Base-by-base conservation (phyloP, 2,888 invertebrate species). In the Oegoconia quadripuncta region DNA sequence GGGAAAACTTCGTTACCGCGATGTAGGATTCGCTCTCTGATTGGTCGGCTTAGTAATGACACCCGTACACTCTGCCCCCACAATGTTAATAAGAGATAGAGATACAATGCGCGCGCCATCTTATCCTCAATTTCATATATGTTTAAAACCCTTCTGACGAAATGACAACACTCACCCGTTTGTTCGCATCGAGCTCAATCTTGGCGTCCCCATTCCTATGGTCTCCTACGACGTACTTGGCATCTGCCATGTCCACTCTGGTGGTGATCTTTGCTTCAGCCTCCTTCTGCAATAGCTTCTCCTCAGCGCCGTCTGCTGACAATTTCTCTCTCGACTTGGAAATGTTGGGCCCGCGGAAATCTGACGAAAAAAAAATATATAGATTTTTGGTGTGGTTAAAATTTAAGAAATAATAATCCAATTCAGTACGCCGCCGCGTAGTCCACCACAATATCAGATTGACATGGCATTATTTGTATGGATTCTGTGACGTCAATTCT, bases 121-220 rank as follows among this genome's bases (percentile, higher is more conserved):
- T 20, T 25, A 25, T 12, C 6, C 25, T 4, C n/a, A 9, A 9
- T 11, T 11, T 3, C 23, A 23, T 9, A 18, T 3, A 8, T 23
- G 12, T 11, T 25, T 11, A 25, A 25, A 25, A 25, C 4, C 6
- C 22, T 5, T n/a, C n/a, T n/a, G n/a, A n/a, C n/a, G n/a, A n/a
- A n/a, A n/a, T n/a, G n/a, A n/a, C n/a, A 13, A 6, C 6, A 50
- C 61, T 64, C 15, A 90, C 90, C 75, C 86, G 79, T 50, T 90
- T 90, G 26, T 89, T 81, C 36, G 88, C 89, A 55, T 93, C 93
- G 37, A 96, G 93, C 64, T 95, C 94, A 44, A 97, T 93, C 81
- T 95, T 96, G 1, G 96, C 94, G 73, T 96, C 96, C 1, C 96
- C 96, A 88, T 96, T 97, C 68, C 93, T 90, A 48, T 92, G 90